Percentiles rank a stretch among this genome's conserved stretches.
phyloP scores from a whole-genome alignment of 2,797 vertebrate genomes.

The Malacoraja senta region DNA sequence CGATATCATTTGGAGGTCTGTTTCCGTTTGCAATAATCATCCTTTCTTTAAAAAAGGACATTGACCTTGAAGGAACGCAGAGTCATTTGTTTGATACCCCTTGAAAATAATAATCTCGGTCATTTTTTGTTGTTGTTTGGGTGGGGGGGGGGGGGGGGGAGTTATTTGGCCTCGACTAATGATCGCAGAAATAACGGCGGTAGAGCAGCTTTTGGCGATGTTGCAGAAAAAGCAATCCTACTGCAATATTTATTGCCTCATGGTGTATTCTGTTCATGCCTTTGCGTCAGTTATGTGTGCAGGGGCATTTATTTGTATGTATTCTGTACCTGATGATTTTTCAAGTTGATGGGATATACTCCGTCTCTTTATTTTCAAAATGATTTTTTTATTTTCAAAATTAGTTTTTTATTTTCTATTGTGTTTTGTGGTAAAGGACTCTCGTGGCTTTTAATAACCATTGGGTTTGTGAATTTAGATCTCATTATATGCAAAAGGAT shows the following conservation, averaged over 20 bases:
- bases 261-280: conserved; percentile 33
- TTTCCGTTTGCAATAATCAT: not conserved
- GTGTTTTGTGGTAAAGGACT: not conserved
- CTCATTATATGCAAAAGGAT: no score
- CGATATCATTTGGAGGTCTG: not conserved
- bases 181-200: not conserved
- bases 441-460: not conserved
- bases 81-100: not conserved
- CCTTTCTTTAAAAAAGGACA: no score
- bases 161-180: not conserved
- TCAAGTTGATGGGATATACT: not conserved
- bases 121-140: not conserved
- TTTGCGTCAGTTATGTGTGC: conserved; percentile 27
- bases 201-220: conserved; percentile 25
- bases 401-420: not conserved
- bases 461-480: not conserved
- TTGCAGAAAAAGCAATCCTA: conserved; percentile 20
- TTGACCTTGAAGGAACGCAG: not conserved
- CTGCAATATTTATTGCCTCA: conserved; percentile 30
- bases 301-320: not conserved
- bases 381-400: not conserved
- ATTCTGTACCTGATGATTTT: not conserved
- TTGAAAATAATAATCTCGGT: not conserved
- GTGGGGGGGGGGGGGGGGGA: not conserved
- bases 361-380: not conserved